These are phyloP conservation scores for Neotoxoptera formosana DNA, from an alignment of 1,140 invertebrate species.

Conservation along the genomic window DNA sequence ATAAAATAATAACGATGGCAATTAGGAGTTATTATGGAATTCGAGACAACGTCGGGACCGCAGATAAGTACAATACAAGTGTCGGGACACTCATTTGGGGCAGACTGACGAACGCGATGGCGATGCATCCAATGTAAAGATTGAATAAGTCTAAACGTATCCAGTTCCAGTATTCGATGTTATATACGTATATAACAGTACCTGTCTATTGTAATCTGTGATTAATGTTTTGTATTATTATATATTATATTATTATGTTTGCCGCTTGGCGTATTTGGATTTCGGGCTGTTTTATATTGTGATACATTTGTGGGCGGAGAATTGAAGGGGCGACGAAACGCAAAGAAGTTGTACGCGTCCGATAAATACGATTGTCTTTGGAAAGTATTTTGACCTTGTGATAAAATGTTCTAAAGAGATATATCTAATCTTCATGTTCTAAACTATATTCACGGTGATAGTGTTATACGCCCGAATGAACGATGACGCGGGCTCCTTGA, in stretches of 20 bases:
- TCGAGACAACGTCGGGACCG: background rate
- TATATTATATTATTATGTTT: too few species aligned
- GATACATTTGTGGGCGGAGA: slow-evolving; percentile 34
- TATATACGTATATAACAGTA: background rate
- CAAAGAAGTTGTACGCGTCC: background rate
- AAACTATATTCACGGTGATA: background rate
- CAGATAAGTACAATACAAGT: too few species aligned
- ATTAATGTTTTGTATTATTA: background rate
- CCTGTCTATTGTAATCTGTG: background rate
- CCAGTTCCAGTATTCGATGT: background rate
- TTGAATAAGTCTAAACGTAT: background rate
- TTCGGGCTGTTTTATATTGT: background rate
- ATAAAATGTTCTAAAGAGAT: background rate
- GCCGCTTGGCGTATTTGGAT: background rate
- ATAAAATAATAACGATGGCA: background rate
- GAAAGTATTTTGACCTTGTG: background rate
- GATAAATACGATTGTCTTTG: background rate
- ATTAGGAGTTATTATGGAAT: background rate
- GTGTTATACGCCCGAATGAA: too few species aligned
- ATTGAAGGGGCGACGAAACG: background rate
- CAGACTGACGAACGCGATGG: background rate
- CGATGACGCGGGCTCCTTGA: too few species aligned
- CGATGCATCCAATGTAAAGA: background rate
- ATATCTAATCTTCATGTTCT: too few species aligned
- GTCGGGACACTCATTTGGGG: background rate